These are phyloP conservation scores for Seriola dumerili DNA, from an alignment of 2,113 vertebrate genomes.

Conservation along the genomic window DNA sequence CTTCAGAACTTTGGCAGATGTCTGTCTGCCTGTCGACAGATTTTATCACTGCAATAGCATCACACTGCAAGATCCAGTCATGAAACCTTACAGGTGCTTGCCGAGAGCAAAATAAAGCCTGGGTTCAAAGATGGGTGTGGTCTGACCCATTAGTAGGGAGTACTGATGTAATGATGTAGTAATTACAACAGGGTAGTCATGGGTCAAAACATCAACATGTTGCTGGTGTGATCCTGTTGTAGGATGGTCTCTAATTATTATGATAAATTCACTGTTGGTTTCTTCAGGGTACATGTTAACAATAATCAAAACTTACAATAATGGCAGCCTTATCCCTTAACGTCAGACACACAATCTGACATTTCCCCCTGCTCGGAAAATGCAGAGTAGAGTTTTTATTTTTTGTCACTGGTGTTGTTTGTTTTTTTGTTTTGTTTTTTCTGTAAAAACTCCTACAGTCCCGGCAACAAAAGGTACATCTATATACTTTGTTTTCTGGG, in stretches of 20 bases:
- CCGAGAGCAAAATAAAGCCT: too few species aligned
- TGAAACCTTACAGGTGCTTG: too few species aligned
- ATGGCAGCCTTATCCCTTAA: neutral
- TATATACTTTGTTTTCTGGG: constrained; percentile 18
- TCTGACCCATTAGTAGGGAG: too few species aligned
- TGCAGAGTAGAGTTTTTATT: neutral
- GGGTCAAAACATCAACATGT: too few species aligned
- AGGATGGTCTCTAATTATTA: neutral
- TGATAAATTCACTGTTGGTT: constrained; percentile 4
- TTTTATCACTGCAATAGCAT: too few species aligned
- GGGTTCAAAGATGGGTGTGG: too few species aligned
- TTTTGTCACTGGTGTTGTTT: neutral
- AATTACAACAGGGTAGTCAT: too few species aligned
- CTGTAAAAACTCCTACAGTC: neutral
- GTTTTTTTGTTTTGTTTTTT: neutral
- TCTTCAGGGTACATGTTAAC: neutral
- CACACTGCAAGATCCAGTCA: too few species aligned
- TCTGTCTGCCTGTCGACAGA: too few species aligned
- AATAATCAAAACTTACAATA: neutral
- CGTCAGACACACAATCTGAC: neutral
- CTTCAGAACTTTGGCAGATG: too few species aligned
- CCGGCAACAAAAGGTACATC: constrained; percentile 15
- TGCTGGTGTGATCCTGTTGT: too few species aligned
- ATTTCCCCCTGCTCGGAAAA: neutral
- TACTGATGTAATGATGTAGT: too few species aligned